Evolutionary conservation across 1,140 invertebrate species (phyloP).

Genomic region (Neodiprion fabricii): DNA sequence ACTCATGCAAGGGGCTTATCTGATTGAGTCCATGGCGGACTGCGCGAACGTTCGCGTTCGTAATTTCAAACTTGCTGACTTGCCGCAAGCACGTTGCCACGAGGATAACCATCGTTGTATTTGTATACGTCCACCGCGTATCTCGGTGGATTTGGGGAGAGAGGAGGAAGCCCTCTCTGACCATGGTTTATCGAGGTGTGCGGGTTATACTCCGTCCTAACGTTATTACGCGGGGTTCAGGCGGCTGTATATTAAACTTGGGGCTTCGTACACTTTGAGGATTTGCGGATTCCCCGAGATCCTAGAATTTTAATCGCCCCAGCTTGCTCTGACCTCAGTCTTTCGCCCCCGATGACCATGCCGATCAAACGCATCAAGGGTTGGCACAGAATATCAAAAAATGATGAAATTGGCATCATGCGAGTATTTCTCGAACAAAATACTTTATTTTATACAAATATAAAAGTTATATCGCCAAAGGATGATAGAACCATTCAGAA

Average conservation of each 20-base stretch:
- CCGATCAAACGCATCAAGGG: too few relatives aligned
- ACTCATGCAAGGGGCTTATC: background rate
- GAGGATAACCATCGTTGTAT: background rate
- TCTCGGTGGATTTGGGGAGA: background rate
- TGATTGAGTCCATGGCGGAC: background rate
- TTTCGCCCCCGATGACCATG: too few relatives aligned
- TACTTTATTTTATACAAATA: too few relatives aligned
- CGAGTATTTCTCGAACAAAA: too few relatives aligned
- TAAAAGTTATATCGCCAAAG: too few relatives aligned
- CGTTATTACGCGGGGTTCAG: slow-evolving; percentile 1
- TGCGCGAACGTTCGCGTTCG: background rate
- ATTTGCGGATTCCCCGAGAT: background rate
- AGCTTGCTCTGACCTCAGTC: too few relatives aligned
- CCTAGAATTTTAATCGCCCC: background rate
- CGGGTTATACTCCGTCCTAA: background rate
- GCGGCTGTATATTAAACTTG: slow-evolving; percentile 3
- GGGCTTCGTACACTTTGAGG: background rate
- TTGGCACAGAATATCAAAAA: too few relatives aligned
- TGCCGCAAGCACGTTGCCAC: background rate
- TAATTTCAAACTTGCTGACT: slow-evolving; percentile 7
- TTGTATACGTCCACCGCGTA: background rate
- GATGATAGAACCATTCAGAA: too few relatives aligned
- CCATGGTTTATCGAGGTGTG: background rate
- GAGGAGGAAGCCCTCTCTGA: background rate
- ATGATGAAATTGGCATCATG: too few relatives aligned